Percentiles rank a stretch among this genome's conserved stretches.
Evolutionary conservation across 1,140 invertebrate genomes (phyloP).

Genomic region (Hylyphantes graminicola): DNA sequence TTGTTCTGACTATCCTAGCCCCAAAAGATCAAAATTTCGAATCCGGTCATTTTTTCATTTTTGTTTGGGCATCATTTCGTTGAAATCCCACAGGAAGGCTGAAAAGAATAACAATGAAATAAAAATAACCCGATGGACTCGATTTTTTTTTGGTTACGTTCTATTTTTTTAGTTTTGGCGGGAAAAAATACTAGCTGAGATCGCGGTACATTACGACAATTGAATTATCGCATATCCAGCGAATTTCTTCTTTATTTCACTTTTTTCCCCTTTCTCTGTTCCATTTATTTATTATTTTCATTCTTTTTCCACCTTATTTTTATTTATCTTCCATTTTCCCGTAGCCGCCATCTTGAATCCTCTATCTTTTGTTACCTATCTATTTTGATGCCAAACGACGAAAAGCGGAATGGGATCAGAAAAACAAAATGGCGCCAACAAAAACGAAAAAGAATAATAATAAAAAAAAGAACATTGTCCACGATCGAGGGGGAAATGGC

Average conservation of each 20-base stretch:
- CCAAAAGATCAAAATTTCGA: conserved; percentile 3
- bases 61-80: background rate
- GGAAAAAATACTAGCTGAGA: conserved; percentile 3
- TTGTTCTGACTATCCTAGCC: background rate
- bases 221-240: conserved; percentile 36
- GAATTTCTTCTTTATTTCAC: background rate
- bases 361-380: conserved; percentile 1
- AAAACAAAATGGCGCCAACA: too few relatives aligned
- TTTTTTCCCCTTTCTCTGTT: background rate
- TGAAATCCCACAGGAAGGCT: background rate
- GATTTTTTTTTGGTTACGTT: background rate
- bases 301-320: background rate
- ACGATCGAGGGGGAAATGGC: too few relatives aligned
- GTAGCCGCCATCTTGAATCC: conserved; percentile 22
- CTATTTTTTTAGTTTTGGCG: background rate
- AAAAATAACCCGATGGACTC: background rate
- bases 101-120: conserved; percentile 6
- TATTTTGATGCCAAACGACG: conserved; percentile 14
- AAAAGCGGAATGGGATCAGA: background rate
- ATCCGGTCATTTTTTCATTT: background rate
- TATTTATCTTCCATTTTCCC: conserved; percentile 16
- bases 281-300: too few relatives aligned
- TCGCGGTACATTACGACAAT: conserved; percentile 28
- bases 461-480: too few relatives aligned
- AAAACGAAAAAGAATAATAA: too few relatives aligned